These are phyloP conservation scores for Leistus spinibarbis DNA, from an alignment of 2,888 invertebrate species.

Conservation along the genomic window DNA sequence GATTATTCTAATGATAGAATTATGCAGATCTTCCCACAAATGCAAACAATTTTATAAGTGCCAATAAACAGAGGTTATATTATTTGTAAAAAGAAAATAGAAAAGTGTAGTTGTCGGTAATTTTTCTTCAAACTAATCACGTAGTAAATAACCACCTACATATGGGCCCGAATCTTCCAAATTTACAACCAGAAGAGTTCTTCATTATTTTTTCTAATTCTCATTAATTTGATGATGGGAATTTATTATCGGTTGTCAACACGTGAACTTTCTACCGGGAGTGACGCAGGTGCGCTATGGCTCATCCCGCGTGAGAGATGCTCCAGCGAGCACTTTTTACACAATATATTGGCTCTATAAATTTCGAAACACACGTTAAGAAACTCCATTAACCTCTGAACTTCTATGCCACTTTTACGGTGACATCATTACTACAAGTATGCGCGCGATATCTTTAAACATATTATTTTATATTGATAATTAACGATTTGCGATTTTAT, in stretches of 20 bases:
- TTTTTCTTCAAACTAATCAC: background rate
- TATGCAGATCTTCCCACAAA: background rate
- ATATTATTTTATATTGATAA: background rate
- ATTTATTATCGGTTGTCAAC: constrained; percentile 13
- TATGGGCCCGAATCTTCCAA: background rate
- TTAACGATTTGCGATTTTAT: background rate
- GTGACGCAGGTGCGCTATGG: background rate
- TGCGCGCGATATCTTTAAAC: background rate
- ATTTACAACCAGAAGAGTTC: background rate
- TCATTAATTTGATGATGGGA: constrained; percentile 11
- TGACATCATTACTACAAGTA: constrained; percentile 36
- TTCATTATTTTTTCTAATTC: constrained; percentile 17
- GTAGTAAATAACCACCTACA: background rate
- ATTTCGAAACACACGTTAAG: constrained; percentile 35
- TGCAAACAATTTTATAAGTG: background rate
- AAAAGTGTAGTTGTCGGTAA: background rate
- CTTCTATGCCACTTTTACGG: constrained; percentile 34
- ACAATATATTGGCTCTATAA: constrained; percentile 34
- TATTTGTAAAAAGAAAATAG: background rate
- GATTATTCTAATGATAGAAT: background rate
- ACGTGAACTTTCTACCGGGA: constrained; percentile 12
- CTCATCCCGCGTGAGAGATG: background rate
- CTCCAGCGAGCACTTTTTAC: background rate
- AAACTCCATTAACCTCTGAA: constrained; percentile 38
- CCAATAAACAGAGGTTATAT: background rate